Percentiles rank a stretch among this genome's conserved stretches.
phyloP scores from a whole-genome alignment of 2,888 invertebrate genomes.

The Dicycla oo region DNA sequence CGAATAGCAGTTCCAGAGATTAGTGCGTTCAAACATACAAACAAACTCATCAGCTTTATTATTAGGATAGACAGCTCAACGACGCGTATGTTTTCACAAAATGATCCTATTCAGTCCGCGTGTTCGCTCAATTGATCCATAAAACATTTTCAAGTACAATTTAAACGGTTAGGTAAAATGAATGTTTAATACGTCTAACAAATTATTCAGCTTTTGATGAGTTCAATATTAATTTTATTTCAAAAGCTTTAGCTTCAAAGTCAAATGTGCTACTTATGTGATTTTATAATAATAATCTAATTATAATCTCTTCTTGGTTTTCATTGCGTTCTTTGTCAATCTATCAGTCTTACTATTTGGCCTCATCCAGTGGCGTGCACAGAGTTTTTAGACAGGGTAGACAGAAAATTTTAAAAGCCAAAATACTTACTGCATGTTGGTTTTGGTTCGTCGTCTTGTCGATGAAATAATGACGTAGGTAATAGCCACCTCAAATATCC shows the following conservation, averaged over 20 bases:
- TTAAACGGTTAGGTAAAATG: constrained; percentile 8
- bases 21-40: too few relatives aligned
- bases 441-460: too few relatives aligned
- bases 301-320: not conserved
- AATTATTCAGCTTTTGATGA: constrained; percentile 16
- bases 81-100: constrained; percentile 22
- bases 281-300: not conserved
- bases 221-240: not conserved
- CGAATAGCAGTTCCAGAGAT: too few relatives aligned
- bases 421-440: too few relatives aligned
- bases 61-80: constrained; percentile 33
- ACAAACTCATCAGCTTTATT: too few relatives aligned
- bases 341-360: not conserved
- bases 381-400: too few relatives aligned
- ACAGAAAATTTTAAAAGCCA: too few relatives aligned
- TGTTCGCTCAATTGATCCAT: constrained; percentile 23
- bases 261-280: not conserved
- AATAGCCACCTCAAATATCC: too few relatives aligned
- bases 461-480: too few relatives aligned
- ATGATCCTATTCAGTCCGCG: constrained; percentile 18
- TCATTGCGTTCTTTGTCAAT: not conserved
- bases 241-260: not conserved
- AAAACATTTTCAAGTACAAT: constrained; percentile 20
- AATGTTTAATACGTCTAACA: constrained; percentile 16
- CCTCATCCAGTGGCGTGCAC: too few relatives aligned